These are phyloP conservation scores for Thymelicus acteon DNA, from an alignment of 2,888 invertebrate genomes.

Conservation along the genomic window DNA sequence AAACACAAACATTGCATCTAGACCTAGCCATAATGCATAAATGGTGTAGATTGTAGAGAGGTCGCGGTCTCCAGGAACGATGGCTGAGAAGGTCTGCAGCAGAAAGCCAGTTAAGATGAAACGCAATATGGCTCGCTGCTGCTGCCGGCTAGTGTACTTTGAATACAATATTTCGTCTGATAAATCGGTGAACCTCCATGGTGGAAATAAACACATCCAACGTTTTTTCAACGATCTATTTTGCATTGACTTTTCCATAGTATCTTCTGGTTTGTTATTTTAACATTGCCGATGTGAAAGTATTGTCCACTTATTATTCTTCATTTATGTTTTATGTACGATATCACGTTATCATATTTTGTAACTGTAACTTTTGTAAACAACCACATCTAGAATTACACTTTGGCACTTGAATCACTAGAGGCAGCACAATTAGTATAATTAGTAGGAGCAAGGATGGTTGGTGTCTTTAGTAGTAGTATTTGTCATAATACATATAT, in stretches of 20 bases:
- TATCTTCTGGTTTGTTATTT: conserved; percentile 41
- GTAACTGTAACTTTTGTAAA: not conserved
- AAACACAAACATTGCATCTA: conserved; percentile 58
- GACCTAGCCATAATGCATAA: conserved; percentile 55
- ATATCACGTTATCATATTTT: not conserved
- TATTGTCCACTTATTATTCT: conserved; percentile 9
- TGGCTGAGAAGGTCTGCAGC: conserved; percentile 64
- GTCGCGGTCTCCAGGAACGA: conserved; percentile 74
- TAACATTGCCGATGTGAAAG: conserved; percentile 40
- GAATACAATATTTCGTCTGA: conserved; percentile 73
- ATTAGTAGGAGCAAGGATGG: not conserved
- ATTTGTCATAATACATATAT: not conserved
- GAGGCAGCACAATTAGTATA: not conserved
- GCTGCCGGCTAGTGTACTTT: conserved; percentile 71
- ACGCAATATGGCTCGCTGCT: conserved; percentile 71
- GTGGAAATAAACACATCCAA: conserved; percentile 64
- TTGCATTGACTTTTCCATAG: conserved; percentile 67
- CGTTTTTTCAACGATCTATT: conserved; percentile 56
- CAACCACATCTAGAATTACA: not conserved
- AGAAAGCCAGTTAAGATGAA: conserved; percentile 66
- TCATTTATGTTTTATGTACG: conserved; percentile 1
- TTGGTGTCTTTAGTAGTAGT: not conserved
- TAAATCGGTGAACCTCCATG: conserved; percentile 70
- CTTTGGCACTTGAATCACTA: conserved; percentile 14
- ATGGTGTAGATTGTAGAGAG: conserved; percentile 62